A percentile compares a stretch with the other conserved stretches of the same genome.
phyloP scores from a whole-genome alignment of 2,888 invertebrate species.

The Diarsia dahlii region DNA sequence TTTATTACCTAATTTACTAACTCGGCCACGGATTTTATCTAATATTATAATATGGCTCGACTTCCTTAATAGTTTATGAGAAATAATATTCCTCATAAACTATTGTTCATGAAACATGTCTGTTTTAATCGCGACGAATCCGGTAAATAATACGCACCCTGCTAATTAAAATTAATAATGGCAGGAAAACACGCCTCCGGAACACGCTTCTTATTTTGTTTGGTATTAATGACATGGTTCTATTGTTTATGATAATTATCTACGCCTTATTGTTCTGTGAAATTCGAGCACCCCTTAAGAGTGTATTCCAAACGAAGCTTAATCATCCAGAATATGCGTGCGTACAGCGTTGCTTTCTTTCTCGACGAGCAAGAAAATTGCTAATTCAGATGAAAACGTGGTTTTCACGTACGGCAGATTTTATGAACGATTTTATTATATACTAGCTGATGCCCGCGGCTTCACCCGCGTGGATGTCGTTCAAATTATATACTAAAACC shows the following conservation, averaged over 20 bases:
- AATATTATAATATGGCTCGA: too few relatives aligned
- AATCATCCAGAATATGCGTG: background rate
- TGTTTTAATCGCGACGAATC: background rate
- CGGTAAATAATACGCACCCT: background rate
- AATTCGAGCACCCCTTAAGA: background rate
- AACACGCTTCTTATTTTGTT: background rate
- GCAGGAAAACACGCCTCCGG: background rate
- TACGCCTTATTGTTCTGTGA: background rate
- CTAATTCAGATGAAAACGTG: background rate
- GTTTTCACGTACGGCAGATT: background rate
- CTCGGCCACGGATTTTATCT: too few relatives aligned
- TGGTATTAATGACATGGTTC: background rate
- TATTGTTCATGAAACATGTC: too few relatives aligned
- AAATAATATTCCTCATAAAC: too few relatives aligned
- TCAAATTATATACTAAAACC: too few relatives aligned
- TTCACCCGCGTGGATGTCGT: too few relatives aligned
- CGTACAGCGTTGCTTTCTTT: background rate
- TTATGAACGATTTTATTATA: background rate
- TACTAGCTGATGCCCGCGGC: too few relatives aligned
- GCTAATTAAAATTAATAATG: slow-evolving; percentile 23
- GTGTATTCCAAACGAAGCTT: background rate
- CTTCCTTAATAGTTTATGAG: too few relatives aligned
- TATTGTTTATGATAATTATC: background rate
- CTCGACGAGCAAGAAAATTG: background rate
- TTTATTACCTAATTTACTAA: too few relatives aligned